Base-by-base conservation (phyloP, 2,797 vertebrate species). In the Brotula barbata region DNA sequence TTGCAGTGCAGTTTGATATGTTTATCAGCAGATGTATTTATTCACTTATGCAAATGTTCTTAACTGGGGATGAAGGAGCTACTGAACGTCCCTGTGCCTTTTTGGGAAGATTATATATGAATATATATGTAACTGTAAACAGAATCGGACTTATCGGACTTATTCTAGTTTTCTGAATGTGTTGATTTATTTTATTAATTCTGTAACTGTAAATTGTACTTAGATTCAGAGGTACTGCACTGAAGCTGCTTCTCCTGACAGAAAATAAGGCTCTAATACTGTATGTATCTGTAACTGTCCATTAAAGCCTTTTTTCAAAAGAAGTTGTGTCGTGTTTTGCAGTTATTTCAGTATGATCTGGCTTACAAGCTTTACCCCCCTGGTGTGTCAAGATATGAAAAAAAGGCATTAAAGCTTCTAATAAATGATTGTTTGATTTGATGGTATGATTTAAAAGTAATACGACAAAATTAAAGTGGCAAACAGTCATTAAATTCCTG, bases 1-100 rank as follows among this genome's bases (percentile, higher is more conserved):
- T 63, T 51, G 50, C 51, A 44, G 66, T 75, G 63, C 71, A 34
- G 83, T 89, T 85, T 83, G 85, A 89, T 69, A 70, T 75, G 55
- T 80, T 78, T 65, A 73, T 67, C 82, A 84, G 86, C 84, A 82
- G 83, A 89, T 82, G 86, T 90, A 89, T 89, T 87, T 90, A 89
- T 91, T 90, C 72, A 77, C 17, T 81, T 85, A 85, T 91, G 86
- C 87, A 90, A 88, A 82, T 81, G 64, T 76, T 85, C 58, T 87
- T 43, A 58, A 46, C 57, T 52, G 71, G 79, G 68, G 73, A 75
- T 76, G 67, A 51, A 58, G 58, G 52, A 66, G 61, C 49, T 60
- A 56, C 69, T 84, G 66, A 57, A 59, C 5, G 42, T 73, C 77
- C 69, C 65, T 53, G 88, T 91, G 90, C 89, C 89, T 91, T 89